Conservation (phyloP, 2,113 vertebrate species). For the Scortum barcoo region DNA sequence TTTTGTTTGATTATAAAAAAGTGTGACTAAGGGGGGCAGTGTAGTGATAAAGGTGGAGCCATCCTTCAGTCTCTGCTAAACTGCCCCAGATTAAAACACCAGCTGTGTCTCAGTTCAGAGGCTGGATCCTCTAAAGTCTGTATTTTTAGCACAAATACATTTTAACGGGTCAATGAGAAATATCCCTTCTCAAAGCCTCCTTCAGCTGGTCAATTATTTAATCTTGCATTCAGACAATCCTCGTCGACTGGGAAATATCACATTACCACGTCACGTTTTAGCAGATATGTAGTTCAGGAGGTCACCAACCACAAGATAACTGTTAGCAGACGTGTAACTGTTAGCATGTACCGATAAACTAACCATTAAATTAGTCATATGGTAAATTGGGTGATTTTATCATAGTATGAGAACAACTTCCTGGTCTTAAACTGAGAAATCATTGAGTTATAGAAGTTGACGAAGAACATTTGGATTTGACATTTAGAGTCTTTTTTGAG, state of each 20-base stretch:
- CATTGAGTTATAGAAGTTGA: background rate
- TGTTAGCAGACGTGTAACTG: background rate
- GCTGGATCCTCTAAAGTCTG: background rate
- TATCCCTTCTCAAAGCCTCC: background rate
- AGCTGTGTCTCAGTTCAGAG: slow-evolving; percentile 7
- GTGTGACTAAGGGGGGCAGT: background rate
- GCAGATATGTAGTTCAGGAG: background rate
- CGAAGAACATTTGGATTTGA: background rate
- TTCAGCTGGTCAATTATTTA: background rate
- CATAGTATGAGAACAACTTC: background rate
- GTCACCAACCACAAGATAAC: background rate
- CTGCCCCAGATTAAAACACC: background rate
- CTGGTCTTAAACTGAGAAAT: background rate
- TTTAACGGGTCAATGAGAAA: background rate
- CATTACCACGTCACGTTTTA: background rate
- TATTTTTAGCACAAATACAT: background rate
- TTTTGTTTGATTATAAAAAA: background rate
- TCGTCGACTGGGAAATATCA: background rate
- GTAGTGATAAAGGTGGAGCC: background rate
- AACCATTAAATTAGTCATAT: background rate
- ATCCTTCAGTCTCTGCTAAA: background rate
- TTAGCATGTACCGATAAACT: too few species aligned
- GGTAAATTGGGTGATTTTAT: background rate
- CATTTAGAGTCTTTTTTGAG: background rate
- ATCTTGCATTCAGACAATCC: background rate